Evolutionary conservation across 2,888 invertebrate genomes (phyloP), one percentile per base, ranked within the genome.

Genomic region (Drosophila acutilabella): DNA sequence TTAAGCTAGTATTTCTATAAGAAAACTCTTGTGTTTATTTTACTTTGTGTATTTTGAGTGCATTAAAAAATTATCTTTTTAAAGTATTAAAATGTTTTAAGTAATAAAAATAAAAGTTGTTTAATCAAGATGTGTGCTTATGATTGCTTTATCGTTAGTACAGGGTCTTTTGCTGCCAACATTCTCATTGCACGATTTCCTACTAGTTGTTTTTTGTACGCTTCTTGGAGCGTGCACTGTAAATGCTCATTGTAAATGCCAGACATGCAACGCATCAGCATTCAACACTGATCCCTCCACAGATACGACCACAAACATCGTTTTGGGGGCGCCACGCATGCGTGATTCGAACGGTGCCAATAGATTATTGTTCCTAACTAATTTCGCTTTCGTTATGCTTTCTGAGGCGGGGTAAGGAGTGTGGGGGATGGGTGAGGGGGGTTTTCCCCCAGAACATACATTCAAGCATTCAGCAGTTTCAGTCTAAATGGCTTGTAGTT

Each of bases 321-420:
- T 13, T 45, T 50, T 14, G 33, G 30, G 48, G 74, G 78, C 78
- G 75, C 75, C 74, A 78, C 75, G 75, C 75, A 76, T 76, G 75
- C 75, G 75, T 76, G 78, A 51, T 47, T 59, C 56, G 7, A 38
- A 57, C 53, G 10, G n/a, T 23, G 11, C 26, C 51, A 51, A 71
- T 71, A 60, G 68, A 57, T 36, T 64, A 14, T 50, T 44, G 54
- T 70, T 30, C 54, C 58, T 41, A 48, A 75, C 78, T 73, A 73
- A 78, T 74, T 77, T 77, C 75, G 66, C 58, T 79, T 78, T 78
- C 66, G 69, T 62, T 70, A 45, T 42, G 57, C 59, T 44, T 26
- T 52, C 51, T 5, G 40, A 4, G 6, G 38, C 7, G 10, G 10
- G n/a, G n/a, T 20, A 36, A 4, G 4, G n/a, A 13, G 16, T n/a